phyloP scores from a whole-genome alignment of 2,888 invertebrate species.

The Melanostoma mellinum region DNA sequence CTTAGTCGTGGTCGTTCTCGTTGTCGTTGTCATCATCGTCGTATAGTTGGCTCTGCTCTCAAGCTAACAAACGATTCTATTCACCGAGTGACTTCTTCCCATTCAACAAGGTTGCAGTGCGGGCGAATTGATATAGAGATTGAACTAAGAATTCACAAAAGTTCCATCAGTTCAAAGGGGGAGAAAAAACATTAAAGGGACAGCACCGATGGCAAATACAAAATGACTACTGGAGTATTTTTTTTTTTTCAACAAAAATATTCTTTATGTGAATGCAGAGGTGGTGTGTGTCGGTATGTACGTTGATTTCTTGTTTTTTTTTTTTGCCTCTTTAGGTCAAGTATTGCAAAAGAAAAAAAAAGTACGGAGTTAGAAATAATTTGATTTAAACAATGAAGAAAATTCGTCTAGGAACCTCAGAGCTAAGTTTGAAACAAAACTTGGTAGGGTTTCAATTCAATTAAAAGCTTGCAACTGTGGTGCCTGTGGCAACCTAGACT shows the following conservation, averaged over 20 bases:
- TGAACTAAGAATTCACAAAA: slow-evolving; percentile 48
- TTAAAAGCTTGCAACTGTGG: too few species aligned
- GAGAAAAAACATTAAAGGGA: slow-evolving; percentile 27
- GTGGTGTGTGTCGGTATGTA: neutral
- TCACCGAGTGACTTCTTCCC: slow-evolving; percentile 58
- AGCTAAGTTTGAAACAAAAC: too few species aligned
- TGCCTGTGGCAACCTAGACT: too few species aligned
- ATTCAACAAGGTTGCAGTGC: slow-evolving; percentile 33
- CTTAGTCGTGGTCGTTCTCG: slow-evolving; percentile 31
- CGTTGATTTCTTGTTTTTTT: neutral
- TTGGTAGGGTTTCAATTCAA: too few species aligned
- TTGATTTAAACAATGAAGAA: too few species aligned
- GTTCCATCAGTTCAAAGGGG: slow-evolving; percentile 28
- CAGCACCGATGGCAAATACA: slow-evolving; percentile 22
- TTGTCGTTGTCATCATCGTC: slow-evolving; percentile 18
- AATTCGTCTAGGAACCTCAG: too few species aligned
- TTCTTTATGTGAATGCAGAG: slow-evolving; percentile 2
- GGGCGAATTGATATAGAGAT: slow-evolving; percentile 49
- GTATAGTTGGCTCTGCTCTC: slow-evolving; percentile 9
- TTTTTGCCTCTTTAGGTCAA: too few species aligned
- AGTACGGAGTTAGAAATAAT: too few species aligned
- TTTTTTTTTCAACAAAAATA: slow-evolving; percentile 53
- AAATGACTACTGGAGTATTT: slow-evolving; percentile 47
- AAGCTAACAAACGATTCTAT: slow-evolving; percentile 69
- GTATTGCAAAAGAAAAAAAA: too few species aligned